A percentile compares a stretch with the other conserved stretches of the same genome.
These are phyloP conservation scores for Merluccius polli DNA, from an alignment of 2,797 vertebrate species.

Conservation along the genomic window DNA sequence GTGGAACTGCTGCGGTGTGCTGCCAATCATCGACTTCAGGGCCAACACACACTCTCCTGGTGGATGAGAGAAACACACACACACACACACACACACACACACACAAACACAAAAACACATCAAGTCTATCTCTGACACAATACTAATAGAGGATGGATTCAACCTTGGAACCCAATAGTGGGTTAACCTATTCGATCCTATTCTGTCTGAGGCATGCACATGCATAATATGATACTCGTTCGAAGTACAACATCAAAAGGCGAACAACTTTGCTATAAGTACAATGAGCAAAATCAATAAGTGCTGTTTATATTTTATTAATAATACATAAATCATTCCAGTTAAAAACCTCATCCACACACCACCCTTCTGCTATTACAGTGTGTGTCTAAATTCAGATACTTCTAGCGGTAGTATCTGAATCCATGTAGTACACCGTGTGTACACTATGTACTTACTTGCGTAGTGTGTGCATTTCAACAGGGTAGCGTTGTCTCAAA, in stretches of 20 bases:
- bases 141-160: neutral
- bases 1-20: constrained; percentile 94
- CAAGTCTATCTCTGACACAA: neutral
- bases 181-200: neutral
- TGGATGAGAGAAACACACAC: neutral
- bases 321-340: neutral
- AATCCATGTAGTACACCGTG: no score
- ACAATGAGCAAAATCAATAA: neutral
- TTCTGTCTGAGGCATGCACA: neutral
- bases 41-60: constrained; percentile 93
- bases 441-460: no score
- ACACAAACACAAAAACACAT: neutral
- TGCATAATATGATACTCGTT: no score
- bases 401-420: no score
- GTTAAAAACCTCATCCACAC: neutral
- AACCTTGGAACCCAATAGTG: neutral
- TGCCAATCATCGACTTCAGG: constrained; percentile 97
- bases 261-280: neutral
- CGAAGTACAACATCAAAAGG: no score
- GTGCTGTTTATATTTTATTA: neutral
- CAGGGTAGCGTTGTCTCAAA: no score
- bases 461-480: no score
- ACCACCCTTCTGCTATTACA: neutral
- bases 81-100: constrained; percentile 1
- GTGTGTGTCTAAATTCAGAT: no score